These are phyloP conservation scores for Copidosoma floridanum DNA, from an alignment of 1,140 invertebrate species.

Conservation along the genomic window DNA sequence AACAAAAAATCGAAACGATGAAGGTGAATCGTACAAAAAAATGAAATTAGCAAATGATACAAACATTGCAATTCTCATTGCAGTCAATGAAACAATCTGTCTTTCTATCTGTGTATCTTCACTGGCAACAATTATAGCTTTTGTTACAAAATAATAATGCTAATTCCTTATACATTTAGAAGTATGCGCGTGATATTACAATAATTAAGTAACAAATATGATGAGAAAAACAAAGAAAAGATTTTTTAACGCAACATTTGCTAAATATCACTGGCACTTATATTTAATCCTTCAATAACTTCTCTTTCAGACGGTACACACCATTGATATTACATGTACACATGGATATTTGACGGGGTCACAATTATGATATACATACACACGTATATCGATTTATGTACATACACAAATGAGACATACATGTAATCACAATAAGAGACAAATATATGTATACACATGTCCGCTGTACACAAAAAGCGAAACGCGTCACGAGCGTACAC, in stretches of 20 bases:
- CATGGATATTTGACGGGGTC: not conserved
- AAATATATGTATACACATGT: not conserved
- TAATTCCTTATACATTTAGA: too few relatives aligned
- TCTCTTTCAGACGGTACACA: not conserved
- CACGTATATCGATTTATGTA: constrained; percentile 10
- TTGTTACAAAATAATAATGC: not conserved
- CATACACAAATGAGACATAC: not conserved
- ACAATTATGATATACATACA: too few relatives aligned
- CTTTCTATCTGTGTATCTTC: not conserved
- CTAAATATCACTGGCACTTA: constrained; percentile 1
- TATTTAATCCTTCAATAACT: not conserved
- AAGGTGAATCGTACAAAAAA: not conserved
- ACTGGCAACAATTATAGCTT: not conserved
- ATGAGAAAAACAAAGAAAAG: not conserved
- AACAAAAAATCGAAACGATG: not conserved
- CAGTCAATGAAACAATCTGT: constrained; percentile 18
- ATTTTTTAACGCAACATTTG: constrained; percentile 23
- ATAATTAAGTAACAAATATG: too few relatives aligned
- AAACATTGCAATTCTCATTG: constrained; percentile 14
- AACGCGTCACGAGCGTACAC: not conserved
- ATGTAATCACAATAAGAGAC: not conserved
- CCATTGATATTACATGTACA: not conserved
- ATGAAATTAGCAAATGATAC: too few relatives aligned
- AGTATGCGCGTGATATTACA: too few relatives aligned
- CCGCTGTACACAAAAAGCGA: not conserved